Evolutionary conservation across 2,888 invertebrate species (phyloP), one percentile per base, ranked within the genome.

Genomic region (Geophilus truncorum): DNA sequence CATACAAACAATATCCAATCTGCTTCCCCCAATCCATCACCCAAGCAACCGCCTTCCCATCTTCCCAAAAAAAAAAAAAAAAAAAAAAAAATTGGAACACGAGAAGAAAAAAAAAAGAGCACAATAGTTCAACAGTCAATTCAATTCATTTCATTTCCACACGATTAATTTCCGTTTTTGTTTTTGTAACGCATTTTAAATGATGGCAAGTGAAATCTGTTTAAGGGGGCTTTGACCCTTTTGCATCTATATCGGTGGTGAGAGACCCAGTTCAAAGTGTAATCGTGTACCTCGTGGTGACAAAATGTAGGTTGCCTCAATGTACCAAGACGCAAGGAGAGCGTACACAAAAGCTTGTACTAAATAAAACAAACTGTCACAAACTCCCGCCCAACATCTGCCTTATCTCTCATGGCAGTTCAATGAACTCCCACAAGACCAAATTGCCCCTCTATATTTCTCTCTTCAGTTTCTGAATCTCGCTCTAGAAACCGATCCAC

Each of bases 311-410:
- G 70, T 70, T 70, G 70, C 70, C 28, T 70, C 70, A 51, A 51
- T n/a, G 51, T 51, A 51, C 51, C 51, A 70, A 25, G 70, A 70
- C 70, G 28, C 70, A 70, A 70, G 9, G 70, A 70, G 70, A 70
- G 70, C 70, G 70, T 70, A 70, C 28, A 70, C 70, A 70, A 70
- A 70, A 70, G 70, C 70, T 23, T 70, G 70, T 70, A 70, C 70
- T 70, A 70, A 70, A 70, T 70, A 70, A 70, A 70, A 70, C 70
- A 70, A 70, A 70, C 70, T 70, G 70, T 70, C 70, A 70, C 70
- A 70, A 32, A 70, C 70, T 70, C 70, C 70, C 70, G 70, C 70
- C 70, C 70, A 70, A 70, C 70, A 70, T 70, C 70, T 70, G 70
- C 70, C 70, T 70, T 70, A 70, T 70, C 70, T 70, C 70, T 70